Evolutionary conservation across 2,113 vertebrate genomes (phyloP), one percentile per base, ranked within the genome.

Genomic region (Paraplagusia blochii): DNA sequence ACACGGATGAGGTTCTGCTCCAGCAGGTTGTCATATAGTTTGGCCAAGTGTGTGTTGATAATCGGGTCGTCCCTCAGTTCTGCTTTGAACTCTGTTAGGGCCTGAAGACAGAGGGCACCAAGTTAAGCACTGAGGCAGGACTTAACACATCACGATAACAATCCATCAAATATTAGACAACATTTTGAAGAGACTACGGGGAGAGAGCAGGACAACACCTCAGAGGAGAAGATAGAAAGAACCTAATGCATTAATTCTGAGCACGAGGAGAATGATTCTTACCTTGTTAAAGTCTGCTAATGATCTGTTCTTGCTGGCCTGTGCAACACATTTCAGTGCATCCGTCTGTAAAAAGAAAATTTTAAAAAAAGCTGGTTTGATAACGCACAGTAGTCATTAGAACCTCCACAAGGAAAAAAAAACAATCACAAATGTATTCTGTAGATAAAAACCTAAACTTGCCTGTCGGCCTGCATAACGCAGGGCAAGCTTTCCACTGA

Each of bases 201-300:
- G 22, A 29, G 22, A n/a, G n/a, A n/a, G n/a, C n/a, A n/a, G n/a
- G n/a, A n/a, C n/a, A n/a, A n/a, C n/a, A n/a, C n/a, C n/a, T n/a
- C n/a, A n/a, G n/a, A 29, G 22, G 22, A 29, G 22, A 29, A 29
- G 6, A 29, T 13, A 40, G 8, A 5, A 40, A 11, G 38, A 12
- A 40, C 11, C 11, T 5, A 11, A 11, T 15, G 11, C 15, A 18
- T 9, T 3, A 6, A 44, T 0, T 6, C 9, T 8, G 4, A 44
- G 10, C 15, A 19, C 3, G 2, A 19, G 44, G 4, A 46, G 19
- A 46, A 19, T 13, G 12, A 35, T 33, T 69, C 90, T 92, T 82
- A 98, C 97, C 93, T 97, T 99, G 81, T 99, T 95, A 88, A 99
- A 99, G 74, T 99, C 96, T 69, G 96, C 95, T 92, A 99, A 91